A percentile compares a stretch with the other conserved stretches of the same genome.
These are phyloP conservation scores for Cairina moschata DNA, from an alignment of 2,113 vertebrate genomes.

Conservation along the genomic window DNA sequence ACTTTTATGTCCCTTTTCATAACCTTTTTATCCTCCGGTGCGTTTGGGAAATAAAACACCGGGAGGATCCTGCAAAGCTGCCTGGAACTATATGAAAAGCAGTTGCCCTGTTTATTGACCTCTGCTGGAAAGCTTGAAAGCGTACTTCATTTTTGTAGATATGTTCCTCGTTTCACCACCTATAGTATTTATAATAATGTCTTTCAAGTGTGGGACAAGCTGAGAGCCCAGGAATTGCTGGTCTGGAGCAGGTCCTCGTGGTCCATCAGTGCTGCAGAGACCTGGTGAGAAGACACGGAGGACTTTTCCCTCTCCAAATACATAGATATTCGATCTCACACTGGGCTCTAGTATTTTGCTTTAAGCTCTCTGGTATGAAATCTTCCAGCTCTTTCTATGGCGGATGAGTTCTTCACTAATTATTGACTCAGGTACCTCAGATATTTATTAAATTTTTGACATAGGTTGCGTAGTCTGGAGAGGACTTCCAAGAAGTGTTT, in stretches of 20 bases:
- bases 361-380: not conserved
- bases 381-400: not conserved
- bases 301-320: not conserved
- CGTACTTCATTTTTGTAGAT: not conserved
- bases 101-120: conserved; percentile 24
- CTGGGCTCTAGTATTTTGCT: not conserved
- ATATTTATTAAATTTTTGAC: not conserved
- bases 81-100: not conserved
- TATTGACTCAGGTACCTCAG: not conserved
- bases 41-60: not conserved
- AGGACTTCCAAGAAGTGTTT: not conserved
- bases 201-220: not conserved
- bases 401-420: not conserved
- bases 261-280: not conserved
- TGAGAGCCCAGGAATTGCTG: not conserved
- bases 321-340: not conserved
- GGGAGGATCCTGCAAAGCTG: not conserved
- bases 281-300: not conserved
- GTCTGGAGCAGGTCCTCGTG: not conserved
- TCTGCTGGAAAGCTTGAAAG: conserved; percentile 8
- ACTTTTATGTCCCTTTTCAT: conserved; percentile 27
- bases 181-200: not conserved
- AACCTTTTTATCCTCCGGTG: conserved; percentile 20
- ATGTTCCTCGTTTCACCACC: not conserved
- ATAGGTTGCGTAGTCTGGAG: not conserved